These are phyloP conservation scores for Hylia prasina DNA, from an alignment of 2,113 vertebrate species.

Conservation along the genomic window DNA sequence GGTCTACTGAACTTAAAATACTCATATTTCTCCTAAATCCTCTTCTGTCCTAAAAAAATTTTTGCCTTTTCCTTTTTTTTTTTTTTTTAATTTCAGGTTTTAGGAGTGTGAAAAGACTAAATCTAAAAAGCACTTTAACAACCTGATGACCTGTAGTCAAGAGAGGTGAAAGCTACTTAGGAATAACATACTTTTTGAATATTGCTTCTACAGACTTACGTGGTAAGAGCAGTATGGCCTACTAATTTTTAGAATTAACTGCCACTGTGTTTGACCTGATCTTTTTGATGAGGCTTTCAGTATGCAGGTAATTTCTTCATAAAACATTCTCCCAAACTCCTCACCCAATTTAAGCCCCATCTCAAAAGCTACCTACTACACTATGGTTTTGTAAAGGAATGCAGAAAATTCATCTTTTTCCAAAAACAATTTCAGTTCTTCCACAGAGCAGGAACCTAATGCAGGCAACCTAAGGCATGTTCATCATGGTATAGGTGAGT, in stretches of 20 bases:
- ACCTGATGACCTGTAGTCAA: neutral
- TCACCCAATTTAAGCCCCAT: neutral
- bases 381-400: neutral
- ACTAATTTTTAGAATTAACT: neutral
- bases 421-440: neutral
- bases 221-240: neutral
- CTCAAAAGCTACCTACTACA: neutral
- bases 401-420: neutral
- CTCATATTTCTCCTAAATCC: neutral
- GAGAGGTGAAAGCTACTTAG: neutral
- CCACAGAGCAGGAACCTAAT: neutral
- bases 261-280: neutral
- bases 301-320: neutral
- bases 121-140: neutral
- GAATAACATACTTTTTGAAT: neutral
- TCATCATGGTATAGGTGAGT: accelerated
- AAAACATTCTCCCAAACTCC: neutral
- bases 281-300: neutral
- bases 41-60: neutral
- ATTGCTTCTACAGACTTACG: neutral
- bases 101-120: neutral
- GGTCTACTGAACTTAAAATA: neutral
- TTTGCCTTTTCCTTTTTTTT: neutral
- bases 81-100: neutral
- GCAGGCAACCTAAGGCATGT: neutral